These are phyloP conservation scores for Lasaia peninsularis DNA, from an alignment of 1,140 invertebrate species.

Conservation along the genomic window DNA sequence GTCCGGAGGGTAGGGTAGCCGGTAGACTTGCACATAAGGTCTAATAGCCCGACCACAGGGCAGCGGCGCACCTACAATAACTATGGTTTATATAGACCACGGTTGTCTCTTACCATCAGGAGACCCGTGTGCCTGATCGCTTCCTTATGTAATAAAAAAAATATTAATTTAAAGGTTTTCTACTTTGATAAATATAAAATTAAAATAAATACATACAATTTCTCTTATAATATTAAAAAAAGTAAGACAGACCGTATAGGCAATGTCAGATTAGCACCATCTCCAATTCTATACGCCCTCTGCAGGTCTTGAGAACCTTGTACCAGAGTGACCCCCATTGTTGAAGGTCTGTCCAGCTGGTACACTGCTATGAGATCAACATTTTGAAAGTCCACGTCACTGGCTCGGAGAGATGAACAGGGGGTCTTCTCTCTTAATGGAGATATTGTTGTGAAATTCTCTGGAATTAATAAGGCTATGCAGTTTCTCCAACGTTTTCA, in stretches of 20 bases:
- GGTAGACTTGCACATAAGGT: slow-evolving; percentile 25
- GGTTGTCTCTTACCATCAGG: no score
- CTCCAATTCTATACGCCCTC: slow-evolving; percentile 86
- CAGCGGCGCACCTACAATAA: no score
- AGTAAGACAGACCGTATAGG: slow-evolving; percentile 80
- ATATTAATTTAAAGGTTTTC: no score
- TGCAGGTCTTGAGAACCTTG: slow-evolving; percentile 86
- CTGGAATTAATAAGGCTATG: no score
- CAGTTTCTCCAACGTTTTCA: no score
- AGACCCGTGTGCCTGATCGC: no score
- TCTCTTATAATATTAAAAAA: neutral
- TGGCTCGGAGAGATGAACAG: slow-evolving; percentile 81
- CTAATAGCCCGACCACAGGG: no score
- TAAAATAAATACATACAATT: no score
- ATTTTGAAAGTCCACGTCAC: slow-evolving; percentile 86
- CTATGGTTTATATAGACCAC: no score
- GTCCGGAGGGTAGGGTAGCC: neutral
- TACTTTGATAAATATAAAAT: no score
- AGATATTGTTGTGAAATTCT: slow-evolving; percentile 35
- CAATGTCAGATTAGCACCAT: slow-evolving; percentile 83
- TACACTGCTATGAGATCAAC: slow-evolving; percentile 89
- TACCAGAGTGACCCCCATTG: slow-evolving; percentile 82
- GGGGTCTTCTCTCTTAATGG: slow-evolving; percentile 51
- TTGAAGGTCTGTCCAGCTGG: slow-evolving; percentile 80
- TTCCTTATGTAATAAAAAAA: no score